Evolutionary conservation across 2,888 invertebrate genomes (phyloP).

Genomic region (Listrodromus nycthemerus): DNA sequence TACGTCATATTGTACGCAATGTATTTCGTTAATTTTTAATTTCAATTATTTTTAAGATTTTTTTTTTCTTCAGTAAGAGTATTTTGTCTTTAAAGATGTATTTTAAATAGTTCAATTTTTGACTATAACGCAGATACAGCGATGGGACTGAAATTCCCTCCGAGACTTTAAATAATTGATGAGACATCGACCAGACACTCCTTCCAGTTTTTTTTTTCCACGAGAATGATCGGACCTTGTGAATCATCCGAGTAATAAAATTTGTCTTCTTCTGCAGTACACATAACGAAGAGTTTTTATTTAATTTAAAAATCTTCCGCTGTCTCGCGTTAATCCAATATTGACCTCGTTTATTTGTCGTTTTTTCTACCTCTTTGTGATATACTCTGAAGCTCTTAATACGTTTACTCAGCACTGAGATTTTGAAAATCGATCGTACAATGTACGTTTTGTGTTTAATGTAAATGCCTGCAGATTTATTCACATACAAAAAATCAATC

Average conservation of each 20-base stretch:
- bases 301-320: background rate
- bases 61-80: background rate
- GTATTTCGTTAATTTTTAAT: no score
- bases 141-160: background rate
- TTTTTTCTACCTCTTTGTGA: background rate
- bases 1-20: background rate
- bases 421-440: no score
- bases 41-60: background rate
- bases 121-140: background rate
- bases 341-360: background rate
- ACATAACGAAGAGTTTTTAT: no score
- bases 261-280: no score
- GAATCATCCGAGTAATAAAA: no score
- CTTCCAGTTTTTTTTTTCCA: no score
- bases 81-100: background rate
- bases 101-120: background rate
- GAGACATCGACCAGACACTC: no score
- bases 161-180: background rate
- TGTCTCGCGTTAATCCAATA: slow-evolving; percentile 23
- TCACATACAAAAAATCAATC: no score
- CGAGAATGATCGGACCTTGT: no score
- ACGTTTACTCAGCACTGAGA: background rate
- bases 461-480: no score
- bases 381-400: background rate
- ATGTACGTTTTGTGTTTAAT: no score